phyloP scores from a whole-genome alignment of 2,888 invertebrate genomes.

The Emesis furor region DNA sequence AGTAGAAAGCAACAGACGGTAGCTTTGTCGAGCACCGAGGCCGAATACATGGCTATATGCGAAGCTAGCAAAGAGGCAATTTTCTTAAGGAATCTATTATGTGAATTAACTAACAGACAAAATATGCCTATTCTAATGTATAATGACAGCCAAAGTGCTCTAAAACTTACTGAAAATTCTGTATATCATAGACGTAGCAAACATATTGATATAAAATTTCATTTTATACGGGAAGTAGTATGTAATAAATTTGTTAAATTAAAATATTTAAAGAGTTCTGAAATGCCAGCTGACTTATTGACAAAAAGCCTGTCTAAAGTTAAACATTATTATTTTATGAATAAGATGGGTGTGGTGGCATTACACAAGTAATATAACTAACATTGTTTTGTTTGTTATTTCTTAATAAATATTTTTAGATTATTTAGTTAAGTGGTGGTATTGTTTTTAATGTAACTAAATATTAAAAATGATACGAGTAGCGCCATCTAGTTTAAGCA shows the following conservation, averaged over 20 bases:
- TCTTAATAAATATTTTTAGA: neutral
- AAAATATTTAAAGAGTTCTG: slow-evolving; percentile 33
- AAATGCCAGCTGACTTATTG: slow-evolving; percentile 38
- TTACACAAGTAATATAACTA: slow-evolving; percentile 6
- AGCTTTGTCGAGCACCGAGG: too few species aligned
- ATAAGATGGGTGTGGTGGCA: slow-evolving; percentile 24
- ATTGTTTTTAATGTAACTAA: neutral
- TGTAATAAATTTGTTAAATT: slow-evolving; percentile 39
- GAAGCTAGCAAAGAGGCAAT: too few species aligned
- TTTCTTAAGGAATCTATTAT: too few species aligned
- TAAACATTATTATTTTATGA: slow-evolving; percentile 32
- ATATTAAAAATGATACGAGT: too few species aligned
- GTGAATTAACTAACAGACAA: too few species aligned
- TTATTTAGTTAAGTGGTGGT: slow-evolving; percentile 10
- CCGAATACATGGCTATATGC: too few species aligned
- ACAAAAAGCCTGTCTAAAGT: slow-evolving; percentile 35
- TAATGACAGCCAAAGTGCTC: too few species aligned
- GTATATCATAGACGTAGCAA: too few species aligned
- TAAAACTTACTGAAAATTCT: too few species aligned
- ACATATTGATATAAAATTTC: slow-evolving; percentile 39
- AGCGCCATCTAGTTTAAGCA: neutral
- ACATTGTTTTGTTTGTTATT: neutral
- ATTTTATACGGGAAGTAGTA: slow-evolving; percentile 34
- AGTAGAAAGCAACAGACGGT: neutral
- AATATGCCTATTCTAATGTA: too few species aligned